Evolutionary conservation across 2,113 vertebrate species (phyloP).

Genomic region (Nycticebus coucang): DNA sequence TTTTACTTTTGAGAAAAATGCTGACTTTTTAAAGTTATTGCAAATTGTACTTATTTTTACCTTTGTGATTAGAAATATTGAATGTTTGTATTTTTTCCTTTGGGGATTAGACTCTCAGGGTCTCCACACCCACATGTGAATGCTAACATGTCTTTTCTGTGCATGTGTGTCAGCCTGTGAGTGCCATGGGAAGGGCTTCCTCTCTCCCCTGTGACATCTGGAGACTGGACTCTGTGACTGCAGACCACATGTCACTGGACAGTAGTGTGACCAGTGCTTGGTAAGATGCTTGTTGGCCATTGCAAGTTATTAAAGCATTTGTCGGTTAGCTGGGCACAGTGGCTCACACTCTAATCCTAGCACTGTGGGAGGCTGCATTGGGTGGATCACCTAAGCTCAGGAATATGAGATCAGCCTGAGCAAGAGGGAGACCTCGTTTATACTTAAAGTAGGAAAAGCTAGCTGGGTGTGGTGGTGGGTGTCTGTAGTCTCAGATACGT

Average conservation of each 20-base stretch:
- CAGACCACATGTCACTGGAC: conserved; percentile 88
- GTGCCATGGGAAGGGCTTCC: conserved; percentile 89
- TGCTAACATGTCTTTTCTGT: background rate
- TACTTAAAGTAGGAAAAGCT: too few species aligned
- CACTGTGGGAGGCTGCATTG: too few species aligned
- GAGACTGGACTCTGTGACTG: conserved; percentile 91
- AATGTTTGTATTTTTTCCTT: background rate
- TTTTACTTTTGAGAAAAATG: conserved; percentile 2
- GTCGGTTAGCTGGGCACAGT: too few species aligned
- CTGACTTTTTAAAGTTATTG: background rate
- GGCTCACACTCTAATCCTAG: too few species aligned
- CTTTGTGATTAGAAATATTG: background rate
- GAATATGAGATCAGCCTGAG: too few species aligned
- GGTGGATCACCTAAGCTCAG: too few species aligned
- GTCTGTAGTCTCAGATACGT: too few species aligned
- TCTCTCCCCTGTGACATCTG: conserved; percentile 87
- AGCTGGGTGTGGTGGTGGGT: too few species aligned
- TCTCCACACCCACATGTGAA: background rate
- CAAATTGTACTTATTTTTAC: background rate
- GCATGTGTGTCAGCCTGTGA: conserved; percentile 87
- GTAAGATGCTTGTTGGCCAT: conserved; percentile 81
- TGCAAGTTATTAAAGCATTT: accelerated
- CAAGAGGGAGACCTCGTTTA: too few species aligned
- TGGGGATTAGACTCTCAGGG: background rate
- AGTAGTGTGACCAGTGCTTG: conserved; percentile 91